phyloP scores from a whole-genome alignment of 2,797 vertebrate genomes.

The Poecilia gillii region DNA sequence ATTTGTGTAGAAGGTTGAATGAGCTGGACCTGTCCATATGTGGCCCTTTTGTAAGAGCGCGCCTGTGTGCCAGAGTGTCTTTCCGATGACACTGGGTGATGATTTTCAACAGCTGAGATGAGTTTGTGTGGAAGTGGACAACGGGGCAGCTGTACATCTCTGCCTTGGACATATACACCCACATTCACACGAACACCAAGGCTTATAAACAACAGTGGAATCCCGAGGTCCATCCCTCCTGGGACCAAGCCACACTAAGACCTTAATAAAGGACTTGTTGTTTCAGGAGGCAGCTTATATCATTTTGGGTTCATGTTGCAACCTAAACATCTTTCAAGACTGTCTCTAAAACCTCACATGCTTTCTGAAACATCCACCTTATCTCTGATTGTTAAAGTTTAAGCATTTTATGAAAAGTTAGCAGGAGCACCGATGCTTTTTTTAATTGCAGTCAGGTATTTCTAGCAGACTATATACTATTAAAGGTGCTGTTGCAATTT shows the following conservation, averaged over 20 bases:
- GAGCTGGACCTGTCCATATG: slow-evolving; percentile 76
- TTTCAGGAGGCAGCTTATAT: slow-evolving; percentile 75
- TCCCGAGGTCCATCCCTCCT: slow-evolving; percentile 67
- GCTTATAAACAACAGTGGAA: slow-evolving; percentile 75
- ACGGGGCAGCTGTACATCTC: slow-evolving; percentile 79
- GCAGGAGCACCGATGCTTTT: slow-evolving; percentile 9
- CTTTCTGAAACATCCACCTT: slow-evolving; percentile 12
- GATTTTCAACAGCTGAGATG: slow-evolving; percentile 78
- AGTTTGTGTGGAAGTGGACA: slow-evolving; percentile 74
- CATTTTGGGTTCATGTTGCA: slow-evolving; percentile 68
- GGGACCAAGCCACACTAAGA: slow-evolving; percentile 67
- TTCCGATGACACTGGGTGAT: slow-evolving; percentile 69
- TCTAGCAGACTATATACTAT: slow-evolving; percentile 67
- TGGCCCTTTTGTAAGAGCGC: slow-evolving; percentile 61
- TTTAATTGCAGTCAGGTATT: slow-evolving; percentile 51
- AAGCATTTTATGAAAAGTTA: slow-evolving; percentile 1
- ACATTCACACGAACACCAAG: slow-evolving; percentile 38
- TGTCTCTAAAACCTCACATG: slow-evolving; percentile 18
- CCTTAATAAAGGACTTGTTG: slow-evolving; percentile 79
- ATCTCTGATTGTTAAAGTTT: background rate
- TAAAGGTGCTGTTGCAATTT: slow-evolving; percentile 71
- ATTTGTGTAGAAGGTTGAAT: slow-evolving; percentile 75
- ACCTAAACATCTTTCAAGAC: slow-evolving; percentile 38
- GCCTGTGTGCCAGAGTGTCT: slow-evolving; percentile 48
- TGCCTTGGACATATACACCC: slow-evolving; percentile 60